Base-by-base conservation (phyloP, 2,888 invertebrate genomes). In the Hypena proboscidalis region DNA sequence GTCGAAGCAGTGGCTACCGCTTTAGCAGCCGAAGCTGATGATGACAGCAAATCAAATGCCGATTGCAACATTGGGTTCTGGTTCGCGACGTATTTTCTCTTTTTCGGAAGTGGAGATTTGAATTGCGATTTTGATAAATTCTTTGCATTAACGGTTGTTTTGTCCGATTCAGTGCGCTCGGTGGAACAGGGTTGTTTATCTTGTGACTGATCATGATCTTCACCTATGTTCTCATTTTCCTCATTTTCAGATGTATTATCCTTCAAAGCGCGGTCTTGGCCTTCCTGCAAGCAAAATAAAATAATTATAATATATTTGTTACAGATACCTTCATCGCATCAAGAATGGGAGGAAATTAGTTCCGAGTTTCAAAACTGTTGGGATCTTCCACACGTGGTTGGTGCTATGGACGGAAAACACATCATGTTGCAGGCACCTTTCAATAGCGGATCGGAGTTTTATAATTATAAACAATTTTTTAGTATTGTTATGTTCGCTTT, bases 401-500 rank as follows among this genome's bases (percentile, higher is more conserved):
- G 64, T 10, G 58, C 63, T 13, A 44, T 68, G 31, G 65, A 67
- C 23, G 55, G 58, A 15, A 67, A 63, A 46, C 67, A 67, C 29
- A 42, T 63, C 22, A 26, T 40, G 4, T 32, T 67, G 10, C 49
- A 61, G 32, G 52, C 59, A 34, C 64, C 61, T 25, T 30, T 44
- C 8, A 46, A 58, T 36, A 59, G 59, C 11, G 69, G 64, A 17
- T 42, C 57, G 4, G 45, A 59, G 19, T 72, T 49, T 54, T 63
- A 61, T 36, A 74, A 74, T 41, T 74, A 73, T 38, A 74, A 74
- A 54, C 15, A 38, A 11, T 37, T 34, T 42, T 52, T 40, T 33
- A 64, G 61, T 32, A 55, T 64, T 20, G 56, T 64, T 14, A 11
- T 61, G 8, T 37, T 61, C 10, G 57, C 53, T 13, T 33, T 58